Conservation (phyloP, 2,888 invertebrate species). For the Gonocerus acuteangulatus region DNA sequence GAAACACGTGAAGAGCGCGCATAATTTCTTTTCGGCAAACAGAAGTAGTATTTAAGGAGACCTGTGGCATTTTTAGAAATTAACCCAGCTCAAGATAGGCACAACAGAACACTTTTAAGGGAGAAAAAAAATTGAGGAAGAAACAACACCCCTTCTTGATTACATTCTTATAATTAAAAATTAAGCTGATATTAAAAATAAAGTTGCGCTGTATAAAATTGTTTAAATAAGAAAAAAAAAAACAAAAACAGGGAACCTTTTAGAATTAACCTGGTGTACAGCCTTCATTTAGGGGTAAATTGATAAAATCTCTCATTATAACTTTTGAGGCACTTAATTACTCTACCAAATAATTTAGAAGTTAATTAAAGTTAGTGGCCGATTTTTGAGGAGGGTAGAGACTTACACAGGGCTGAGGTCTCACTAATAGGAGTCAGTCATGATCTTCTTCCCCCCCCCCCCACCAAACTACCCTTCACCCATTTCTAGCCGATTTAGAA, state of each 20-base stretch:
- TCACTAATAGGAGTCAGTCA: constrained; percentile 17
- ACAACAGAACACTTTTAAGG: no score
- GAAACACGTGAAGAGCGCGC: no score
- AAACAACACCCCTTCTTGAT: constrained; percentile 7
- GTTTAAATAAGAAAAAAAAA: constrained; percentile 17
- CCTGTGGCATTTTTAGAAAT: no score
- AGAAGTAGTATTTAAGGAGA: no score
- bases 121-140: neutral
- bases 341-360: constrained; percentile 26
- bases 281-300: constrained; percentile 24
- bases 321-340: constrained; percentile 27
- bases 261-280: constrained; percentile 26
- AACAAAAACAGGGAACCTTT: constrained; percentile 11
- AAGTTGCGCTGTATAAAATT: constrained; percentile 19
- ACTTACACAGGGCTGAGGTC: neutral
- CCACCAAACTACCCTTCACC: no score
- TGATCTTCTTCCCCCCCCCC: neutral
- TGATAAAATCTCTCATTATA: constrained; percentile 28
- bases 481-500: no score
- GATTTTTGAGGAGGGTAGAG: constrained; percentile 25
- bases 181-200: constrained; percentile 22
- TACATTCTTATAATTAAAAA: constrained; percentile 19
- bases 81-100: no score
- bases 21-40: no score
- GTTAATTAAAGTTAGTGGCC: constrained; percentile 27